Percentiles rank a stretch among this genome's conserved stretches.
phyloP scores from a whole-genome alignment of 2,113 vertebrate genomes.

The Corynorhinus townsendii region DNA sequence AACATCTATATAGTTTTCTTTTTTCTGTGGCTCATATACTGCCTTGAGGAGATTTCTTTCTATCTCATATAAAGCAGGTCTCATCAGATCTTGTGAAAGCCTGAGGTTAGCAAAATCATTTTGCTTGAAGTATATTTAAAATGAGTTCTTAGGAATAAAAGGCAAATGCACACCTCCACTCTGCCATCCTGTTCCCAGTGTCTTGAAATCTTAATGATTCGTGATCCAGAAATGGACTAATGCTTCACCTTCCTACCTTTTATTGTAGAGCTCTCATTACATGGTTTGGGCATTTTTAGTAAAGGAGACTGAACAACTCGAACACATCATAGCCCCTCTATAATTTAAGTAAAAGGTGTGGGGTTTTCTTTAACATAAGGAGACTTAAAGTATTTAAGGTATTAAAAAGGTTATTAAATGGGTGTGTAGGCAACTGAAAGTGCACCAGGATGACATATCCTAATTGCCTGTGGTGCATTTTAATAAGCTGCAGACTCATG shows the following conservation, averaged over 20 bases:
- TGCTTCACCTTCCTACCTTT: not conserved
- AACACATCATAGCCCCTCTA: not conserved
- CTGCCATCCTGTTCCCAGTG: not conserved
- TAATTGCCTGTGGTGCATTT: conserved; percentile 64
- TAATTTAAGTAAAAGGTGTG: not conserved
- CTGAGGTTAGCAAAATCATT: conserved; percentile 21
- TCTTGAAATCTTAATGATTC: conserved; percentile 59
- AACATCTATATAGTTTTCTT: not conserved
- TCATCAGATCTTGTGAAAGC: conserved; percentile 25
- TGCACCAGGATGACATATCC: conserved; percentile 27
- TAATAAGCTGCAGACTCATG: conserved; percentile 60
- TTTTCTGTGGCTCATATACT: not conserved
- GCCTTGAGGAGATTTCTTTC: not conserved
- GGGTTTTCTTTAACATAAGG: conserved; percentile 41
- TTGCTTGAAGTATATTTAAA: conserved; percentile 30
- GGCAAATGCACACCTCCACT: not conserved
- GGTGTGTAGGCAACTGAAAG: not conserved
- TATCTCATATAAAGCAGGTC: not conserved
- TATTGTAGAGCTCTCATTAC: not conserved
- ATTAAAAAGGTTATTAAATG: conserved; percentile 67
- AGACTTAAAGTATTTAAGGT: conserved; percentile 29
- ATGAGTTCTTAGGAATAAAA: not conserved
- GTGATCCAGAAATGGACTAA: conserved; percentile 35
- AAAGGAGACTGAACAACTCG: not conserved
- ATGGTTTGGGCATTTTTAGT: not conserved